Evolutionary conservation across 2,888 invertebrate species (phyloP), one percentile per base, ranked within the genome.

Genomic region (Cerceris ruficornis): DNA sequence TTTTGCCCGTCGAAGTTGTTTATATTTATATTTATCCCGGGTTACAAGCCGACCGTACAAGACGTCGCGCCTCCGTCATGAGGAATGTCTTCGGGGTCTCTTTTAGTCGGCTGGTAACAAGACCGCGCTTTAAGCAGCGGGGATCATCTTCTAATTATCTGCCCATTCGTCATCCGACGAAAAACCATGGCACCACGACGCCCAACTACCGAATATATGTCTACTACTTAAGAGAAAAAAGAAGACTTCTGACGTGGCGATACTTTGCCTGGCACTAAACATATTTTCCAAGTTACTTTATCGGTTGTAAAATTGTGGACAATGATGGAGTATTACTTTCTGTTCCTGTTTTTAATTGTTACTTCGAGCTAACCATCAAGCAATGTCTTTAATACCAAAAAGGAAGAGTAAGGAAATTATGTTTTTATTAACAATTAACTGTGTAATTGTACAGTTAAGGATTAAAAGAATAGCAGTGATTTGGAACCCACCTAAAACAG

Each of bases 61-160:
- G 86, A 81, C 84, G 85, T 78, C 82, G 83, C 77, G 84, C 69
- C 73, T 81, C 72, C 71, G 58, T 66, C 83, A 78, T 85, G 85
- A 89, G 86, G 82, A 88, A 88, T 87, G 88, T 82, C 84, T 76
- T 83, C 79, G 84, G 82, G 74, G 77, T 84, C 83, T 78, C 87
- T 87, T 87, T 87, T 80, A 79, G 83, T 85, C 81, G 70, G 75
- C 79, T 83, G 83, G 84, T 77, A 85, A 82, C 86, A 80, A 81
- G 83, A 82, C 81, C 80, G 76, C 79, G 81, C 62, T 86, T 85
- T 86, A 87, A 87, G 83, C 87, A 83, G 80, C 86, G 81, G 80
- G 83, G 86, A 89, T 91, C 90, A 89, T 88, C 90, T 89, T 89
- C 90, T 91, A 91, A 91, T 91, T 90, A 90, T 91, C 90, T 87